Conservation (phyloP, 1,140 invertebrate genomes). For the Drosophila lacertosa region DNA sequence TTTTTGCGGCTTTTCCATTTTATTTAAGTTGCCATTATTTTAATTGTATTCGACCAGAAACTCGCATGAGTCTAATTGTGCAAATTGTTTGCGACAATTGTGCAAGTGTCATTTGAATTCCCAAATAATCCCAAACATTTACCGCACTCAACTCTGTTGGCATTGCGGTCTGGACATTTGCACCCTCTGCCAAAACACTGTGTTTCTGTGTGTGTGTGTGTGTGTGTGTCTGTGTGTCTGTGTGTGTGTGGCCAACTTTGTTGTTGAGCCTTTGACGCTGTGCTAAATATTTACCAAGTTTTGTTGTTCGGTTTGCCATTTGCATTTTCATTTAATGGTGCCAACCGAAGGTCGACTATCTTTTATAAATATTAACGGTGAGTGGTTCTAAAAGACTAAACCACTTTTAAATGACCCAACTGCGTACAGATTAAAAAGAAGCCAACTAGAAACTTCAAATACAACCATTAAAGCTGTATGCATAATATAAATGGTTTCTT, state of each 20-base stretch:
- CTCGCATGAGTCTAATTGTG: conserved; percentile 44
- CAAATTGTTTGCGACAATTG: conserved; percentile 38
- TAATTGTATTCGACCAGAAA: conserved; percentile 65
- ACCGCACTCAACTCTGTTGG: conserved; percentile 27
- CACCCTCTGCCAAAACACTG: background rate
- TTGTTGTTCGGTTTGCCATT: background rate
- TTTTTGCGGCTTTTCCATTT: conserved; percentile 38
- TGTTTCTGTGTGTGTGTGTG: background rate
- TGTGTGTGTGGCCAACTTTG: too few species aligned
- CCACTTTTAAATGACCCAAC: too few species aligned
- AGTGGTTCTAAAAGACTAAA: background rate
- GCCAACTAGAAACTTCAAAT: too few species aligned
- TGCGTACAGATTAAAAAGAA: too few species aligned
- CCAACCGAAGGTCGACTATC: too few species aligned
- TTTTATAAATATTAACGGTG: background rate
- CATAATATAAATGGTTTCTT: too few species aligned
- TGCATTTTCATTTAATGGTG: background rate
- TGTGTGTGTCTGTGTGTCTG: too few species aligned
- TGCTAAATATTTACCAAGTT: conserved; percentile 3
- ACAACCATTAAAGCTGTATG: too few species aligned
- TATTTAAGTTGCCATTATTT: conserved; percentile 59
- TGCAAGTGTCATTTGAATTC: conserved; percentile 7
- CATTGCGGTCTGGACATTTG: conserved; percentile 19
- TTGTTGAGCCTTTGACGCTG: conserved; percentile 27
- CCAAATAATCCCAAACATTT: conserved; percentile 17